These are phyloP conservation scores for Drosophila cyrtoloma DNA, from an alignment of 2,888 invertebrate species.

Conservation along the genomic window DNA sequence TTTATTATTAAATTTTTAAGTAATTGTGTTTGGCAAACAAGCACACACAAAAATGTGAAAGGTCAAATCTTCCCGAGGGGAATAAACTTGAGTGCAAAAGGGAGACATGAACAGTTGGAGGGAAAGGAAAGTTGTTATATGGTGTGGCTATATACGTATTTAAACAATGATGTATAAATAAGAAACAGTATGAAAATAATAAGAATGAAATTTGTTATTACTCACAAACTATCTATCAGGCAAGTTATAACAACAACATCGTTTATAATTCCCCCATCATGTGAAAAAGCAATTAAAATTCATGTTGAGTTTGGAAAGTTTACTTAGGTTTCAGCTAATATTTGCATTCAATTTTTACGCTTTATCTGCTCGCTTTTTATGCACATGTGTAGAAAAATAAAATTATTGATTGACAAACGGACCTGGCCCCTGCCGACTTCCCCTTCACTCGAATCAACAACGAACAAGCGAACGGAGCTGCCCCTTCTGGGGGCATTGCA, in stretches of 20 bases:
- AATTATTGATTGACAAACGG: conserved; percentile 61
- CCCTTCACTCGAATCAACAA: conserved; percentile 10
- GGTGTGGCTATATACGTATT: not conserved
- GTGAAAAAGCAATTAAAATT: not conserved
- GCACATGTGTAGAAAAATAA: not conserved
- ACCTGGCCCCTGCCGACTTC: conserved; percentile 1
- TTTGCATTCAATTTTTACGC: not conserved
- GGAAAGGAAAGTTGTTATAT: not conserved
- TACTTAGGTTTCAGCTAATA: not conserved
- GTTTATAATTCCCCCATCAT: not conserved
- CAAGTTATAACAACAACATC: not conserved
- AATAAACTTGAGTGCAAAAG: not conserved
- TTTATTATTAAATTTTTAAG: not conserved
- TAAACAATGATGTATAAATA: not conserved
- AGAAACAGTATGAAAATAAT: not conserved
- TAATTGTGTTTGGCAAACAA: not conserved
- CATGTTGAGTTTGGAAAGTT: not conserved
- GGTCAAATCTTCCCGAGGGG: not conserved
- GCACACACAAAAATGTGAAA: not conserved
- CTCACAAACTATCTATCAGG: not conserved
- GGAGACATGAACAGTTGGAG: not conserved
- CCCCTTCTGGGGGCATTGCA: conserved; percentile 19
- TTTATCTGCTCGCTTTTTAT: not conserved
- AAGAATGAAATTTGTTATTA: not conserved
- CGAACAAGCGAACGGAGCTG: conserved; percentile 1